These are phyloP conservation scores for Myotis daubentonii DNA, from an alignment of 2,797 vertebrate species.

Conservation along the genomic window DNA sequence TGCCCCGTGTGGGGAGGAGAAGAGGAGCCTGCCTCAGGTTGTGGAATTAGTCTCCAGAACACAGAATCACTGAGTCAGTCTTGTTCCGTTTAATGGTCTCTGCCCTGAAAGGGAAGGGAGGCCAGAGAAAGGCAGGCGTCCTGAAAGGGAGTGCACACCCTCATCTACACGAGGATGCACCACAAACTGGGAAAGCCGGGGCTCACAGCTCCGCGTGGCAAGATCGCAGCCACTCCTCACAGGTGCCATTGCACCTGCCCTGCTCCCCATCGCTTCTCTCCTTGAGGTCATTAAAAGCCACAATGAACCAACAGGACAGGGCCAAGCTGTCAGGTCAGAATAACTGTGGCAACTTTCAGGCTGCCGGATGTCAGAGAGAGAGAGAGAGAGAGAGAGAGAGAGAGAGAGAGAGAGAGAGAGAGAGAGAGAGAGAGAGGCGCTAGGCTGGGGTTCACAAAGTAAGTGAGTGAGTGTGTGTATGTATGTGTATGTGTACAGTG, in stretches of 20 bases:
- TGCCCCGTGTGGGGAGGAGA: not conserved
- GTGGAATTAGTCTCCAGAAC: not conserved
- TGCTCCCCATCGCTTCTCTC: not conserved
- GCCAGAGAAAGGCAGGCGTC: not conserved
- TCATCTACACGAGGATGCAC: not conserved
- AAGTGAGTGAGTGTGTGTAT: not conserved
- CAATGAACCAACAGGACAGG: not conserved
- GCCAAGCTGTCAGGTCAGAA: not conserved
- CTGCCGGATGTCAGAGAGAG: not conserved
- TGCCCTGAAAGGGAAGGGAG: not conserved
- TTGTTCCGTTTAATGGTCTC: not conserved
- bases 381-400: not conserved
- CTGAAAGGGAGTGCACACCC: not conserved
- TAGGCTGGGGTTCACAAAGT: not conserved
- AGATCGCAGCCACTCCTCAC: not conserved
- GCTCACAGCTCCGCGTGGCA: not conserved
- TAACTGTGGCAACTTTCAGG: not conserved
- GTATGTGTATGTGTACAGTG: not conserved
- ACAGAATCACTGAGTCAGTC: not conserved
- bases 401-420: not conserved
- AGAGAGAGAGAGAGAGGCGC: no score
- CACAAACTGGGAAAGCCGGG: not conserved
- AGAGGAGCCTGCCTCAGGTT: not conserved
- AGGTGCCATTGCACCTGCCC: not conserved
- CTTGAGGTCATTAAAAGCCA: not conserved